Conservation (phyloP, 2,113 vertebrate genomes). For the Isurus oxyrinchus region DNA sequence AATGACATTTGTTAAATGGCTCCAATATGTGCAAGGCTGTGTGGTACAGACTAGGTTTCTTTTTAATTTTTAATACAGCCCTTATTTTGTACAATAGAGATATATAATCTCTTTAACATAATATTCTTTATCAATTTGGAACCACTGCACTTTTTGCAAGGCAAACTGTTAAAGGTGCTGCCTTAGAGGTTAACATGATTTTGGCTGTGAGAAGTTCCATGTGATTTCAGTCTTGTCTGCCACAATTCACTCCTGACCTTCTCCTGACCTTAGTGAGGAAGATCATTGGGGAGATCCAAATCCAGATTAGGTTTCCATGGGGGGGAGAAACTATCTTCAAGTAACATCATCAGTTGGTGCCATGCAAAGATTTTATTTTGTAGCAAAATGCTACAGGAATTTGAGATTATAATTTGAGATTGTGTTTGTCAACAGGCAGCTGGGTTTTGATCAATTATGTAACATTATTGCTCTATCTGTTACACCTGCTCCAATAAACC, state of each 20-base stretch:
- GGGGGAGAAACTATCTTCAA: background rate
- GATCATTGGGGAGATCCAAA: background rate
- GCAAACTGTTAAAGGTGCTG: background rate
- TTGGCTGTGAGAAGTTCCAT: background rate
- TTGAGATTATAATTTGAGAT: background rate
- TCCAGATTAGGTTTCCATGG: background rate
- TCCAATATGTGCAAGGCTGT: background rate
- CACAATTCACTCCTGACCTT: background rate
- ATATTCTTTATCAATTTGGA: constrained; percentile 4
- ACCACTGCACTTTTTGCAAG: constrained; percentile 9
- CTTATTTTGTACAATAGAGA: constrained; percentile 8
- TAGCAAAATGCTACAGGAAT: background rate
- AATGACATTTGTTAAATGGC: constrained; percentile 7
- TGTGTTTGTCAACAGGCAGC: background rate
- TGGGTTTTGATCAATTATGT: background rate
- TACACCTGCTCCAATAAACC: background rate
- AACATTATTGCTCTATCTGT: background rate
- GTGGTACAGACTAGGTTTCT: background rate
- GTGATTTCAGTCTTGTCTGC: background rate
- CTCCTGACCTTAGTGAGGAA: background rate
- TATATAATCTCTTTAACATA: background rate
- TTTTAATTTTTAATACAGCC: constrained; percentile 9
- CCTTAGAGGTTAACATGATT: background rate
- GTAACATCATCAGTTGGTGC: background rate
- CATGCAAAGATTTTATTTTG: background rate